Conservation (phyloP, 2,888 invertebrate species). For the Portevinia maculata region DNA sequence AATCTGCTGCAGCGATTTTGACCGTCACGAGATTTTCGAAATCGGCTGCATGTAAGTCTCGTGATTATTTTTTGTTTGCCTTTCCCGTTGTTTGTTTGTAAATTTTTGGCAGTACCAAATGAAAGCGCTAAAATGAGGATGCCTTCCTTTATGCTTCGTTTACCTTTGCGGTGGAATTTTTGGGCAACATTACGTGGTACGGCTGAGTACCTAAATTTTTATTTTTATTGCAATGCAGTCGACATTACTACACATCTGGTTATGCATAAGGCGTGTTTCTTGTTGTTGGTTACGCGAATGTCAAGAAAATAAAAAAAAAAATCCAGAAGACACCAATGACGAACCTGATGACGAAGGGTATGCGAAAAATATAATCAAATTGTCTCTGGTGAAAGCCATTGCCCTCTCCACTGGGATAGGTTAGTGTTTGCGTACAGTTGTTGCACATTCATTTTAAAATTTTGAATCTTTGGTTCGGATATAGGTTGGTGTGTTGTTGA, state of each 20-base stretch:
- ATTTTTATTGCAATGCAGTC: constrained; percentile 67
- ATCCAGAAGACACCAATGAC: constrained; percentile 12
- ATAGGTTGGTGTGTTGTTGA: background rate
- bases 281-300: constrained; percentile 8
- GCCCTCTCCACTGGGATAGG: constrained; percentile 66
- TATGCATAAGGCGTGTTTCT: constrained; percentile 56
- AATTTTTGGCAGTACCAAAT: constrained; percentile 39
- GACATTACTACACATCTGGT: constrained; percentile 72
- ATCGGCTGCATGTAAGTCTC: constrained; percentile 55
- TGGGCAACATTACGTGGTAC: constrained; percentile 41
- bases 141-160: constrained; percentile 62
- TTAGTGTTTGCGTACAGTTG: constrained; percentile 54
- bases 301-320: too few relatives aligned
- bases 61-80: constrained; percentile 34
- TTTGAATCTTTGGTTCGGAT: background rate
- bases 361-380: constrained; percentile 46
- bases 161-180: constrained; percentile 41
- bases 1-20: constrained; percentile 58
- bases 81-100: background rate
- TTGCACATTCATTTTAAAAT: background rate
- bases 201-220: constrained; percentile 30
- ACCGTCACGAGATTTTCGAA: constrained; percentile 61
- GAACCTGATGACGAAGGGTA: constrained; percentile 18
- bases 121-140: constrained; percentile 68
- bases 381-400: constrained; percentile 68